Base-by-base conservation (phyloP, 2,888 invertebrate species). In the Rhingia campestris region DNA sequence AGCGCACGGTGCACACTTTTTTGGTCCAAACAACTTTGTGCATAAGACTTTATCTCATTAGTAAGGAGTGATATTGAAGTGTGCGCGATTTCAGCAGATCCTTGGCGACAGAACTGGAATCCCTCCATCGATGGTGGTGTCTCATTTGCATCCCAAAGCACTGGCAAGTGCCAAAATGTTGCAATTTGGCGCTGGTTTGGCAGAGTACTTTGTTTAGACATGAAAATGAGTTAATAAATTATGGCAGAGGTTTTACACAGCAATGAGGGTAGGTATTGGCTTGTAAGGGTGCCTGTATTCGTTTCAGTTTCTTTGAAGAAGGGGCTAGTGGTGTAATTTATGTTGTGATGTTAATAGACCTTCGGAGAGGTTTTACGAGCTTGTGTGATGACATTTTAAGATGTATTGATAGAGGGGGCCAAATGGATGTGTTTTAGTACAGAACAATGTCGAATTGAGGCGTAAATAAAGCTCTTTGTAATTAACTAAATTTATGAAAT, bases 221-320 rank as follows among this genome's bases (percentile, higher is more conserved):
- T 61, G 59, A 35, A 49, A 63, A 63, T 37, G 22, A 37, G 37
- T 63, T 37, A 49, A 49, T 49, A 39, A 63, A 49, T 35, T 22
- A 35, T 61, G 47, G 14, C 3, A 10, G 45, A 0, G 37, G 22
- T 30, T 37, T n/a, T 10, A 12, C 56, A 14, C 14, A 45, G 14
- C 6, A 14, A 14, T 45, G 12, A 22, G 30, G 22, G 9, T 14
- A 9, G 4, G 35, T 4, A 9, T 49, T 49, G 4, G 45, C 5
- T 45, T 12, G 4, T 4, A 45, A 45, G 12, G 4, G 49, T 22
- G 22, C 22, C 22, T 22, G 22, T 2, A 22, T 22, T 22, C 2
- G 22, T 2, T 2, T 1, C 2, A 1, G 22, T 22, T 2, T 22
- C 22, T 22, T 22, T 22, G 2, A 2, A 22, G 22, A 22, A 22